Evolutionary conservation across 92 coral and sea anemone genomes (phyloP).

Genomic region (Zoanthus sociatus): DNA sequence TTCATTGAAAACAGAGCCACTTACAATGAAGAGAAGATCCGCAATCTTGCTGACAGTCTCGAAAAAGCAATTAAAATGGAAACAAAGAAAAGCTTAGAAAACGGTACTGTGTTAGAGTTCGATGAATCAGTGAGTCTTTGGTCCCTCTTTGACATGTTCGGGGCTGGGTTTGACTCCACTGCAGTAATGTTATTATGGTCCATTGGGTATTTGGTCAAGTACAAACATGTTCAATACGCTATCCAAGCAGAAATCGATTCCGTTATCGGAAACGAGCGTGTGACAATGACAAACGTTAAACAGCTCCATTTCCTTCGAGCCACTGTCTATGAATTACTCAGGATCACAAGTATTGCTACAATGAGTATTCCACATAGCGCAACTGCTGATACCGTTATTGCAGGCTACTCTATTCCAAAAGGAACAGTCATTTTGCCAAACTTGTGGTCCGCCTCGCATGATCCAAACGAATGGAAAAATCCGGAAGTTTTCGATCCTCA

Average conservation of each 20-base stretch:
- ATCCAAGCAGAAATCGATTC: constrained; percentile 63
- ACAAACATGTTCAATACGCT: constrained; percentile 53
- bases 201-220: constrained; percentile 49
- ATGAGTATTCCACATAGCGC: constrained; percentile 62
- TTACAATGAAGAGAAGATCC: constrained; percentile 18
- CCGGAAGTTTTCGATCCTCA: constrained; percentile 64
- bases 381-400: constrained; percentile 42
- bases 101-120: background rate
- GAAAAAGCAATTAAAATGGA: constrained; percentile 20
- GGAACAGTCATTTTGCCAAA: constrained; percentile 65
- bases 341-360: constrained; percentile 58
- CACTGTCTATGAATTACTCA: constrained; percentile 58
- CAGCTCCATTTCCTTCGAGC: constrained; percentile 57
- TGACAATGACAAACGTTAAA: constrained; percentile 47
- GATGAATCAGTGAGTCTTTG: constrained; percentile 8
- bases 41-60: constrained; percentile 30
- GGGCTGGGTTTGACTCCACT: constrained; percentile 64
- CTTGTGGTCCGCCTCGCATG: constrained; percentile 63
- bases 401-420: constrained; percentile 60
- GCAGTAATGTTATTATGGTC: constrained; percentile 65
- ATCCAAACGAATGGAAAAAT: constrained; percentile 54
- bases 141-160: constrained; percentile 51
- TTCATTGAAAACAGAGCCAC: constrained; percentile 9
- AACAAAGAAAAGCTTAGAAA: constrained; percentile 7
- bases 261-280: constrained; percentile 50